Base-by-base conservation (phyloP, 1,140 invertebrate genomes). In the Pentalonia nigronervosa region DNA sequence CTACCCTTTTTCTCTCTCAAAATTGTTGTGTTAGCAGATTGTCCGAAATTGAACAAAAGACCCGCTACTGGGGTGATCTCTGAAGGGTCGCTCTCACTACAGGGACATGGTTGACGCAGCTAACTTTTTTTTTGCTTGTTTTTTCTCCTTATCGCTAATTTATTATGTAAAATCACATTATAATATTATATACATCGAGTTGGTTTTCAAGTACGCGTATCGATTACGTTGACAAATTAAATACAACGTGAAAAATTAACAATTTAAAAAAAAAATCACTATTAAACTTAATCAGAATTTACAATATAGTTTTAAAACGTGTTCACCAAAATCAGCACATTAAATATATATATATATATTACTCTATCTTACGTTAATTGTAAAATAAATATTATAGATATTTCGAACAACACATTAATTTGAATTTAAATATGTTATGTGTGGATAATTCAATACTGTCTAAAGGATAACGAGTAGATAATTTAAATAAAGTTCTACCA, bases 11-110 rank as follows among this genome's bases (percentile, higher is more conserved):
- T 83, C 25, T 25, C 25, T 81, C 34, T 50, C 25, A 53, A 92
- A 92, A 83, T 34, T 91, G 91, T 84, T 50, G 91, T 53, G 91
- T 92, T 92, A 83, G 91, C 91, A 92, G 91, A 92, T 92, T 84
- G 76, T 92, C 45, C 45, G 20, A 81, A 91, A 81, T 34, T 30
- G 47, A 91, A 92, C 91, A 92, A 92, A 92, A 92, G 91, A 41
- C 47, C 7, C 67, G 60, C 8, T 7, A 30, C 7, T 67, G 56
- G 53, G 53, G 90, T 25, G 88, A 30, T 41, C n/a, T 88, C 50
- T 45, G 88, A 60, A 90, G 88, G 88, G 88, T 60, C 53, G 47
- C 34, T 53, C 48, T 89, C 53, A 90, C 23, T 56, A 23, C 88
- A 60, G 14, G n/a, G 53, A 90, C 53, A 36, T 25, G 53, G 23